Evolutionary conservation across 2,888 invertebrate species (phyloP).

Genomic region (Lagria hirta): DNA sequence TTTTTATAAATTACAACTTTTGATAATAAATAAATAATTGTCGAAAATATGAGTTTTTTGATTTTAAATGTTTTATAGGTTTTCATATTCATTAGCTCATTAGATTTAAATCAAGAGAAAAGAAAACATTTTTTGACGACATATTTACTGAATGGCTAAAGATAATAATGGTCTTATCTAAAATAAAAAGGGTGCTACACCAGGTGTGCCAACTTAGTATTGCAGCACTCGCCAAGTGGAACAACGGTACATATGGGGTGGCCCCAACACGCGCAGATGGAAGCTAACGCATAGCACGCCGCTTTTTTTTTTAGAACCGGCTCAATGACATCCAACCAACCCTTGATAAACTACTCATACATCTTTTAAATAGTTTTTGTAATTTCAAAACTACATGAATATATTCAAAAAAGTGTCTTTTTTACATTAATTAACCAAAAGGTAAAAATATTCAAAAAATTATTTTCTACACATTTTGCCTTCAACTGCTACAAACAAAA

Average conservation of each 20-base stretch:
- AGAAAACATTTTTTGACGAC: constrained; percentile 13
- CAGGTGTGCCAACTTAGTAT: constrained; percentile 42
- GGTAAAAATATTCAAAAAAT: no score
- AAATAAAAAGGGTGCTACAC: constrained; percentile 39
- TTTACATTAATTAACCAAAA: no score
- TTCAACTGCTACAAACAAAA: no score
- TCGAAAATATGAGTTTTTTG: no score
- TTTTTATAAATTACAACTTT: constrained; percentile 17
- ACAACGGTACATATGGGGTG: constrained; percentile 29
- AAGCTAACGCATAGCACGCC: constrained; percentile 30
- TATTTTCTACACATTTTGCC: no score
- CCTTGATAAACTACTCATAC: no score
- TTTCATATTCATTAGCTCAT: not conserved
- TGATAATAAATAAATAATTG: no score
- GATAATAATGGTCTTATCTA: constrained; percentile 39
- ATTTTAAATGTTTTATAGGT: not conserved
- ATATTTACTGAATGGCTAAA: constrained; percentile 23
- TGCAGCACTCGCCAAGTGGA: constrained; percentile 42
- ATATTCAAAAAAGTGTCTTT: no score
- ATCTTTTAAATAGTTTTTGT: no score
- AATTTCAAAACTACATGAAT: no score
- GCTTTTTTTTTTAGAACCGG: constrained; percentile 25
- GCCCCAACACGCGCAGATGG: constrained; percentile 33
- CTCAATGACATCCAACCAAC: no score
- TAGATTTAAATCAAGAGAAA: constrained; percentile 9